Percentiles rank a stretch among this genome's conserved stretches.
phyloP scores from a whole-genome alignment of 1,140 invertebrate species.

The Zophobas atratus region DNA sequence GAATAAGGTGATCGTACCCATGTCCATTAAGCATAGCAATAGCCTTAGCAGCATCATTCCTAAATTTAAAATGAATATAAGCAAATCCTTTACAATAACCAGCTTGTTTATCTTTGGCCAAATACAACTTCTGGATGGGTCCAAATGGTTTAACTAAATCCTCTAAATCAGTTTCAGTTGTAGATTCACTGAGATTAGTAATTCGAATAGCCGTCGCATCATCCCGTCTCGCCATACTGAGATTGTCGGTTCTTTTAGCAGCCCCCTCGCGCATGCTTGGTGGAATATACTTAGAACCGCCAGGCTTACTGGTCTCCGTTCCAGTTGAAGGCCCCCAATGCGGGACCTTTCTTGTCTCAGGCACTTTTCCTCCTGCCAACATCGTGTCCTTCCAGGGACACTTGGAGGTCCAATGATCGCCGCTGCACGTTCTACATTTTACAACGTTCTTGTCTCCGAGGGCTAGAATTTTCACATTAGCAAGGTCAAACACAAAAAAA shows the following conservation, averaged over 20 bases:
- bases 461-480: constrained; percentile 45
- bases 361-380: constrained; percentile 75
- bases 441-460: constrained; percentile 85
- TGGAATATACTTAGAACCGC: constrained; percentile 83
- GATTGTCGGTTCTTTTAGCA: constrained; percentile 80
- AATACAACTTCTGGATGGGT: constrained; percentile 87
- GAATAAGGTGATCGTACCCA: constrained; percentile 98
- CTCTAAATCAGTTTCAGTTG: constrained; percentile 94
- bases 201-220: constrained; percentile 95
- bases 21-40: constrained; percentile 93
- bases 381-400: constrained; percentile 97
- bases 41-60: constrained; percentile 92
- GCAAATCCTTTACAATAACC: constrained; percentile 95
- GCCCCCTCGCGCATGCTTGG: constrained; percentile 90
- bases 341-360: constrained; percentile 65
- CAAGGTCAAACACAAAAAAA: too few relatives aligned
- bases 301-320: constrained; percentile 68
- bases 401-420: constrained; percentile 97
- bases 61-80: constrained; percentile 95
- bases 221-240: constrained; percentile 79
- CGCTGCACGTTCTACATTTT: constrained; percentile 95
- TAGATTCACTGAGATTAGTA: constrained; percentile 97
- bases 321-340: constrained; percentile 4
- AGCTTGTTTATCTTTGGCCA: constrained; percentile 89
- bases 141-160: constrained; percentile 96